A percentile compares a stretch with the other conserved stretches of the same genome.
Conservation (phyloP, 2,888 invertebrate genomes). For the Polyploca ridens region DNA sequence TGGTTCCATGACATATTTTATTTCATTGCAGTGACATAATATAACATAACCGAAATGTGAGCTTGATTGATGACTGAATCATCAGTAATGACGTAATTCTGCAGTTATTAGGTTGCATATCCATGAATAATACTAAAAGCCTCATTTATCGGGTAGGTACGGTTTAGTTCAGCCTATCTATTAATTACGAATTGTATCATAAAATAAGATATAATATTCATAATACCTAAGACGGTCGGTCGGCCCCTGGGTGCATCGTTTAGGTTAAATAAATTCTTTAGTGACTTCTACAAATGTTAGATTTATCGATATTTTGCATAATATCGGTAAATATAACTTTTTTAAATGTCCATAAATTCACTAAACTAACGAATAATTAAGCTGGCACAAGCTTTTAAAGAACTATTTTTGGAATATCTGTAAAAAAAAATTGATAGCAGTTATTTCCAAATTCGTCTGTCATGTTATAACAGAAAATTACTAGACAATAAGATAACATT, state of each 20-base stretch:
- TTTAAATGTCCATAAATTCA: no score
- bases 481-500: constrained; percentile 10
- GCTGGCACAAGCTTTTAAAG: no score
- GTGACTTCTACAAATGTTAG: constrained; percentile 27
- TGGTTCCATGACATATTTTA: neutral
- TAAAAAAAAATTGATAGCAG: no score
- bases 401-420: no score
- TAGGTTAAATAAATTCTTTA: constrained; percentile 47
- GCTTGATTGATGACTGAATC: no score
- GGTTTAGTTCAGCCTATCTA: constrained; percentile 18
- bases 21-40: neutral
- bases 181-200: constrained; percentile 30
- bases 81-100: constrained; percentile 11
- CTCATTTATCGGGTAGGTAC: neutral
- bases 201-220: constrained; percentile 52
- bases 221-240: constrained; percentile 58
- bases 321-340: neutral
- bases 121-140: neutral
- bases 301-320: constrained; percentile 14
- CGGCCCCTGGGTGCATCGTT: constrained; percentile 62
- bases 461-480: constrained; percentile 42
- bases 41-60: no score
- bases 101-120: constrained; percentile 10
- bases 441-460: constrained; percentile 10
- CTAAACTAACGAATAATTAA: no score